Conservation (phyloP, 2,797 vertebrate species). For the Mallotus villosus region DNA sequence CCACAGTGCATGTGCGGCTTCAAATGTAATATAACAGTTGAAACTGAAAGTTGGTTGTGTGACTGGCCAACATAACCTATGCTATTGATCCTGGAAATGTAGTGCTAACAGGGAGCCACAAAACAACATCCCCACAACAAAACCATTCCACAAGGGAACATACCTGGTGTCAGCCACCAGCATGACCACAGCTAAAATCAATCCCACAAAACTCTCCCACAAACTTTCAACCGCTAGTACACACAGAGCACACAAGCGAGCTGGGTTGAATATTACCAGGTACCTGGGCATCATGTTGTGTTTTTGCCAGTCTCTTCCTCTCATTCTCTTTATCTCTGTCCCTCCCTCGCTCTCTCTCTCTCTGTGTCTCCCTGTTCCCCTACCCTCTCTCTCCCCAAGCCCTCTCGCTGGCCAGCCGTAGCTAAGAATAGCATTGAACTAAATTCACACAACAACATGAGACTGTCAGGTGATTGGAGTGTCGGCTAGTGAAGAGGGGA, state of each 20-base stretch:
- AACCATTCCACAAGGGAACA: too few relatives aligned
- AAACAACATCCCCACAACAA: neutral
- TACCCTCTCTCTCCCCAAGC: constrained; percentile 6
- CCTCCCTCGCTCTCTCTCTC: constrained; percentile 48
- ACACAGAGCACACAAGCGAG: constrained; percentile 34
- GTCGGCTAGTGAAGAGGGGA: constrained; percentile 56
- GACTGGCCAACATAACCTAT: too few relatives aligned
- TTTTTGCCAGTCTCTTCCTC: constrained; percentile 66
- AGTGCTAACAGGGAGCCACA: too few relatives aligned
- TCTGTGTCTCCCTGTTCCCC: constrained; percentile 53
- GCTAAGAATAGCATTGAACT: constrained; percentile 94
- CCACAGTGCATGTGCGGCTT: too few relatives aligned
- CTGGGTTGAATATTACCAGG: constrained; percentile 52
- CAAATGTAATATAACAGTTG: too few relatives aligned
- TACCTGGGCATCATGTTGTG: constrained; percentile 84
- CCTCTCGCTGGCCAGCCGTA: constrained; percentile 65
- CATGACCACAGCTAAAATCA: neutral
- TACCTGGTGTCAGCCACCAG: too few relatives aligned
- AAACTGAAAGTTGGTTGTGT: too few relatives aligned
- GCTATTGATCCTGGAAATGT: too few relatives aligned
- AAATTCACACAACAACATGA: constrained; percentile 93
- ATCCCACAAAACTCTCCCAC: neutral
- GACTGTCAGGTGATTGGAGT: constrained; percentile 90
- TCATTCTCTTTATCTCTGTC: constrained; percentile 44
- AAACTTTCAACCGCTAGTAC: constrained; percentile 22